Conservation (phyloP, 2,797 vertebrate genomes). For the Pseudomugil gertrudae region DNA sequence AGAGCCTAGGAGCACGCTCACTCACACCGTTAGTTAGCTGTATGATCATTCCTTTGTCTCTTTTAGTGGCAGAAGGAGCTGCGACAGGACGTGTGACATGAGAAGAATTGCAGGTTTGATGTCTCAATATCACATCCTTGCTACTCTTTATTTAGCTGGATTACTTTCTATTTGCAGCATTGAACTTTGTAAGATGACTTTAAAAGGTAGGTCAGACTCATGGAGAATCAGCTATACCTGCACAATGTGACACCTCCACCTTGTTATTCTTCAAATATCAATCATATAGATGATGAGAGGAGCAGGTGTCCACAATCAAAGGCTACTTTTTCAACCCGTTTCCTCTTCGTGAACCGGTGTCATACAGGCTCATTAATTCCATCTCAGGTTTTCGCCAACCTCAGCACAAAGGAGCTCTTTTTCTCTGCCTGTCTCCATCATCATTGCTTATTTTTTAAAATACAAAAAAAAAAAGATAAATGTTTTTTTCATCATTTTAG, state of each 20-base stretch:
- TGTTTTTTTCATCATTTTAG: constrained; percentile 15
- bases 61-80: constrained; percentile 58
- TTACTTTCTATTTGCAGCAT: constrained; percentile 25
- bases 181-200: constrained; percentile 39
- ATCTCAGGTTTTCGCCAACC: constrained; percentile 40
- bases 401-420: constrained; percentile 3
- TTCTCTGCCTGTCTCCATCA: constrained; percentile 28
- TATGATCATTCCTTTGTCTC: constrained; percentile 72
- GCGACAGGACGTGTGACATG: constrained; percentile 48
- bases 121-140: constrained; percentile 50
- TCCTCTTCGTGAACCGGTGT: constrained; percentile 48
- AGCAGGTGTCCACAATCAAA: constrained; percentile 62
- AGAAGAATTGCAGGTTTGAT: constrained; percentile 42
- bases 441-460: background rate
- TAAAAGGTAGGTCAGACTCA: constrained; percentile 40
- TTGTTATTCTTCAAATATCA: constrained; percentile 38
- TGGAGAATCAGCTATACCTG: constrained; percentile 18
- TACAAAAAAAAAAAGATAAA: background rate
- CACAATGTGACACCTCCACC: background rate
- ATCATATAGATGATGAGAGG: constrained; percentile 37
- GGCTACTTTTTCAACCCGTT: constrained; percentile 54
- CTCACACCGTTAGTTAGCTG: constrained; percentile 60
- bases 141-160: constrained; percentile 30
- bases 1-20: constrained; percentile 66
- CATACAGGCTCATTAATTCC: constrained; percentile 64